phyloP scores from a whole-genome alignment of 2,888 invertebrate genomes.

The Ophraella communa region DNA sequence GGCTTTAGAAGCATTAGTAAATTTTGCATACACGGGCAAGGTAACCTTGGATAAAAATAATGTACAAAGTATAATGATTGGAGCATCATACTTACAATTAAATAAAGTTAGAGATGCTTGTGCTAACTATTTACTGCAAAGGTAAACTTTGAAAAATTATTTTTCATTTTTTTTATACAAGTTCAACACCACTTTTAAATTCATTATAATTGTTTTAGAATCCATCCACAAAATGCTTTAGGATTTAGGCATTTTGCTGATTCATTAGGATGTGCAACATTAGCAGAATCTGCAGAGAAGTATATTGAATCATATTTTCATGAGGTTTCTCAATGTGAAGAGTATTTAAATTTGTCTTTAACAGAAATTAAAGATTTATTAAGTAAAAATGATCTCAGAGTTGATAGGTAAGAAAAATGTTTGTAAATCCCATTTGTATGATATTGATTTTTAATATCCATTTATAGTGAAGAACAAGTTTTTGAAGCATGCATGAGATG shows the following conservation, averaged over 20 bases:
- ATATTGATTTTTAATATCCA: neutral
- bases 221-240: constrained; percentile 81
- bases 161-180: constrained; percentile 7
- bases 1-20: constrained; percentile 80
- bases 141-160: constrained; percentile 58
- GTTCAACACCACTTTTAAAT: neutral
- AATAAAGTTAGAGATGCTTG: constrained; percentile 83
- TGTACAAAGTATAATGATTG: constrained; percentile 85
- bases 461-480: constrained; percentile 74
- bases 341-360: constrained; percentile 71
- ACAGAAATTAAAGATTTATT: constrained; percentile 73
- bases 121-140: constrained; percentile 78
- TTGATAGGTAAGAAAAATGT: constrained; percentile 59
- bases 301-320: constrained; percentile 82
- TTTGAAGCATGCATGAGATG: constrained; percentile 85
- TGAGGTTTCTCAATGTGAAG: constrained; percentile 77
- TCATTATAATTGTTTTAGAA: too few species aligned
- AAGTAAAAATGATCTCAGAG: constrained; percentile 77
- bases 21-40: constrained; percentile 84
- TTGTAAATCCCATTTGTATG: neutral
- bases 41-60: constrained; percentile 79
- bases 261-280: constrained; percentile 72
- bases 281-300: constrained; percentile 78
- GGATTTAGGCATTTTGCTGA: constrained; percentile 83
- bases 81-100: constrained; percentile 82